phyloP scores from a whole-genome alignment of 2,888 invertebrate genomes.

The Orthosia cruda region DNA sequence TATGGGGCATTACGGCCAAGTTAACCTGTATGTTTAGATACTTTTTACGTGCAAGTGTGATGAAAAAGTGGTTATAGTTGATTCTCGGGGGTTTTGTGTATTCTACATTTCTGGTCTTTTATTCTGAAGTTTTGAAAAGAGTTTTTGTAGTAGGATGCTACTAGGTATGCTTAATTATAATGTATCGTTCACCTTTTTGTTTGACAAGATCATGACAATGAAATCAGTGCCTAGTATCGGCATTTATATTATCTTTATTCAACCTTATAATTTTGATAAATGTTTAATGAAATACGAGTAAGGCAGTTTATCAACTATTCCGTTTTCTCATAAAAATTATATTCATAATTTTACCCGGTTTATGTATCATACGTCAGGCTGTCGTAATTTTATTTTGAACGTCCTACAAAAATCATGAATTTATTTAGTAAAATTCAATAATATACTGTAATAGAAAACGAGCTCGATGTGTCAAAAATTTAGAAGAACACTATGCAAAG shows the following conservation, averaged over 20 bases:
- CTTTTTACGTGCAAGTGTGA: too few species aligned
- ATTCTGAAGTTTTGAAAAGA: neutral
- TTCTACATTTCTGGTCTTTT: neutral
- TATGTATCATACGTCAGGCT: neutral
- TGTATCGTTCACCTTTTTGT: too few species aligned
- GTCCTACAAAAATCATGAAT: neutral
- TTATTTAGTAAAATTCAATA: neutral
- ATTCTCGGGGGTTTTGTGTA: slow-evolving; percentile 1
- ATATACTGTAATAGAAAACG: neutral
- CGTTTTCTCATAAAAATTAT: neutral
- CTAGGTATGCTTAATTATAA: too few species aligned
- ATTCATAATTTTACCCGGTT: neutral
- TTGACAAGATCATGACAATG: neutral
- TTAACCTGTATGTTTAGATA: too few species aligned
- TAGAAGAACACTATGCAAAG: neutral
- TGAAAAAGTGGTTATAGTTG: slow-evolving; percentile 44
- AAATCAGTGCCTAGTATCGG: neutral
- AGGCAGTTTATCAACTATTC: neutral
- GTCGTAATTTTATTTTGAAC: neutral
- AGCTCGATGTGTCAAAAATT: neutral
- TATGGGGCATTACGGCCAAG: too few species aligned
- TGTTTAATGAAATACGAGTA: neutral
- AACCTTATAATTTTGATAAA: neutral
- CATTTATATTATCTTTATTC: neutral
- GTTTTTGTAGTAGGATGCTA: neutral